These are phyloP conservation scores for Benitochromis conjunctus DNA, from an alignment of 2,113 vertebrate species.

Conservation along the genomic window DNA sequence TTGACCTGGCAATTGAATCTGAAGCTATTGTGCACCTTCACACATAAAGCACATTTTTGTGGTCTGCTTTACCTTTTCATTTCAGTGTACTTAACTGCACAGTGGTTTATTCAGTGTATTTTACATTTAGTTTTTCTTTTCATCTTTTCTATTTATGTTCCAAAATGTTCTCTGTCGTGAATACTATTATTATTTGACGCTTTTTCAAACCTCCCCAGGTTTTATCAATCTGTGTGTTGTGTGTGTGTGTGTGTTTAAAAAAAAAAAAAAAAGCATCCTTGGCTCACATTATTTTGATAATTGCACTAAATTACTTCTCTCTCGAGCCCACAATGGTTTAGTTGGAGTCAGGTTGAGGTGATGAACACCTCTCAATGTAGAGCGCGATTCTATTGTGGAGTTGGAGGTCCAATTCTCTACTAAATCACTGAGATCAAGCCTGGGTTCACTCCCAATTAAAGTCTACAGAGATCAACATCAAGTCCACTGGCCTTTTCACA, in stretches of 20 bases:
- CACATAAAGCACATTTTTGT: neutral
- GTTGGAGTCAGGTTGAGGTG: neutral
- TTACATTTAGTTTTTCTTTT: neutral
- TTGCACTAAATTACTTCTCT: conserved; percentile 4
- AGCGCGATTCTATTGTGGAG: neutral
- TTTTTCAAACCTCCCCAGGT: neutral
- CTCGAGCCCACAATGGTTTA: neutral
- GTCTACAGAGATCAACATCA: neutral
- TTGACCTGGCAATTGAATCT: neutral
- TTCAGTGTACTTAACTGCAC: neutral
- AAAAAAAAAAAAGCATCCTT: neutral
- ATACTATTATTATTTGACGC: neutral
- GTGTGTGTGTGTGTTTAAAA: neutral
- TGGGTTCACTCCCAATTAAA: neutral
- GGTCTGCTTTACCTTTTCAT: neutral
- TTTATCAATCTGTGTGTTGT: neutral
- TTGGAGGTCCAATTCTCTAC: neutral
- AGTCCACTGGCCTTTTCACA: neutral
- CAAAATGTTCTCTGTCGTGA: neutral
- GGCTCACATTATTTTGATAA: neutral
- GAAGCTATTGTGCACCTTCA: neutral
- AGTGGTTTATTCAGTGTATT: neutral
- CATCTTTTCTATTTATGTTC: neutral
- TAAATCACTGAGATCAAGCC: neutral
- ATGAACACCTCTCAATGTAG: neutral